Percentiles rank a stretch among this genome's conserved stretches.
Conservation (phyloP, 2,888 invertebrate genomes). For the Pantelozetes paolii region DNA sequence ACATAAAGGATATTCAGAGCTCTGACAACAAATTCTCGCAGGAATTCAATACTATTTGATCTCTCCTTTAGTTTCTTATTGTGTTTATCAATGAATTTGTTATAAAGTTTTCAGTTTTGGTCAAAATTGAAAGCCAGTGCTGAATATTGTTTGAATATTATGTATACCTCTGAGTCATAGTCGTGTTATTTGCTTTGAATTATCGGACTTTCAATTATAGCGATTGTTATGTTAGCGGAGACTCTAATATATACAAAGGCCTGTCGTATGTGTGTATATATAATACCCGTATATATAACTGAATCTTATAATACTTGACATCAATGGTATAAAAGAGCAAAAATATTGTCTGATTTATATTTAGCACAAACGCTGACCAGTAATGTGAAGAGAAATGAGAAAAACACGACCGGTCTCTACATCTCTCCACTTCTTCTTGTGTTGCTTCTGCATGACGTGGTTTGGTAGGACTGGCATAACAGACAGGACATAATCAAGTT, state of each 20-base stretch:
- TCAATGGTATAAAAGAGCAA: not conserved
- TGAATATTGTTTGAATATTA: too few species aligned
- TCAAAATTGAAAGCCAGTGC: not conserved
- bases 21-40: not conserved
- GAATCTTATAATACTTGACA: not conserved
- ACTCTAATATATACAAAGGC: constrained; percentile 13
- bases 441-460: constrained; percentile 29
- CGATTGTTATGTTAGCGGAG: constrained; percentile 25
- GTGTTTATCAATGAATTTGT: not conserved
- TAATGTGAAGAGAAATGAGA: constrained; percentile 3
- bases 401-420: not conserved
- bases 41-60: not conserved
- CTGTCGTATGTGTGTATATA: not conserved
- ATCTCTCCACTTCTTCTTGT: not conserved
- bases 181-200: constrained; percentile 5
- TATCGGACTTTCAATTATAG: constrained; percentile 21
- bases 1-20: too few species aligned
- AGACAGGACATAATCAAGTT: constrained; percentile 29
- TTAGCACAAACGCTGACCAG: constrained; percentile 1
- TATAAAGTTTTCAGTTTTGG: constrained; percentile 14
- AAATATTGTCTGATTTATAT: constrained; percentile 24
- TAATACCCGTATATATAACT: constrained; percentile 12
- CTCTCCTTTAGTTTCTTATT: not conserved
- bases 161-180: constrained; percentile 7
- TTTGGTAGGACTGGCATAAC: constrained; percentile 10